phyloP scores from a whole-genome alignment of 2,113 vertebrate genomes.

The Capra hircus region DNA sequence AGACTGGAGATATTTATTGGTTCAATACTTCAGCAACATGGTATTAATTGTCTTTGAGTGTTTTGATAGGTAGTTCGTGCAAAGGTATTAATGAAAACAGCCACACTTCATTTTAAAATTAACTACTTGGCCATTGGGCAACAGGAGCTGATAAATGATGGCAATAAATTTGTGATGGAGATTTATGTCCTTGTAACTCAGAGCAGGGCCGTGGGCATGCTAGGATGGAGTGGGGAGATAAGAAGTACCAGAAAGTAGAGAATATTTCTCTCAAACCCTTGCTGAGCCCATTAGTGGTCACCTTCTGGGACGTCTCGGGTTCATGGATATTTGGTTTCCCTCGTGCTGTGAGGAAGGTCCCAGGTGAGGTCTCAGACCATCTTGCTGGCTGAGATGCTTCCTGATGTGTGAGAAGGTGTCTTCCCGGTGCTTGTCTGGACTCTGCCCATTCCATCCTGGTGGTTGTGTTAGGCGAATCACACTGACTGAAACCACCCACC shows the following conservation, averaged over 20 bases:
- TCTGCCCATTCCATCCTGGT: not conserved
- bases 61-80: constrained; percentile 82
- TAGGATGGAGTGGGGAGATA: constrained; percentile 47
- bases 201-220: constrained; percentile 25
- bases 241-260: constrained; percentile 20
- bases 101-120: constrained; percentile 84
- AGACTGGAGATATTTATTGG: constrained; percentile 78
- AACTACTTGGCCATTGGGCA: constrained; percentile 81
- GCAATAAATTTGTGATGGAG: constrained; percentile 80
- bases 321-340: not conserved
- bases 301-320: not conserved
- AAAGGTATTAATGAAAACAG: constrained; percentile 84
- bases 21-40: constrained; percentile 71
- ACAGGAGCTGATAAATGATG: constrained; percentile 80
- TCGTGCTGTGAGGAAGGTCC: not conserved
- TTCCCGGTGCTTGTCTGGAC: too few relatives aligned
- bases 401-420: too few relatives aligned
- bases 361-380: not conserved
- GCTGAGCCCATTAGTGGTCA: not conserved
- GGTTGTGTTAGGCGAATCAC: not conserved
- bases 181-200: constrained; percentile 77
- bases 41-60: constrained; percentile 81
- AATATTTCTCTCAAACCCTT: constrained; percentile 4
- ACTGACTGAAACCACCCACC: not conserved
- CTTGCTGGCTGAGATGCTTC: not conserved